These are phyloP conservation scores for Anniella stebbinsi DNA, from an alignment of 2,797 vertebrate species.

Conservation along the genomic window DNA sequence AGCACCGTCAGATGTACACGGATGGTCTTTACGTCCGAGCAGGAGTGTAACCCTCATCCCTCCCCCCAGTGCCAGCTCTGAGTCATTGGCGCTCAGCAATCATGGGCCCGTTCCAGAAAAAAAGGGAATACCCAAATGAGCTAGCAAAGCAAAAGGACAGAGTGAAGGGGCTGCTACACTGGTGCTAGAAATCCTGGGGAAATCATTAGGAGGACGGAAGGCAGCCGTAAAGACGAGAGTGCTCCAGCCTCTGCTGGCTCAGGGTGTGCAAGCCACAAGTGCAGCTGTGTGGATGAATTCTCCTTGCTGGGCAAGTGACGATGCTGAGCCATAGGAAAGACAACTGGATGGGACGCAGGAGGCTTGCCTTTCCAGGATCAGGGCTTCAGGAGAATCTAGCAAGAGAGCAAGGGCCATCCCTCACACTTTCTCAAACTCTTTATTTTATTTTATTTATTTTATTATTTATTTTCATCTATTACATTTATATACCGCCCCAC, in stretches of 20 bases:
- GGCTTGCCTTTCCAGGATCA: too few species aligned
- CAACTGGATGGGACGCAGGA: not conserved
- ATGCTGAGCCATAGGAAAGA: not conserved
- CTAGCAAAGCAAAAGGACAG: not conserved
- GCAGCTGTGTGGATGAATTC: not conserved
- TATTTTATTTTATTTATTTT: too few species aligned
- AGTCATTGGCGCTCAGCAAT: slow-evolving; percentile 50
- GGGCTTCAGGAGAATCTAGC: too few species aligned
- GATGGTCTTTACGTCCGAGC: not conserved
- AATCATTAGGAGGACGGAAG: not conserved
- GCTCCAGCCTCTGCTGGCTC: not conserved
- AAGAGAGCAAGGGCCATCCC: too few species aligned
- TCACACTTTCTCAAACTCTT: too few species aligned
- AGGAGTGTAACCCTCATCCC: slow-evolving; percentile 29
- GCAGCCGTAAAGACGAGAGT: not conserved
- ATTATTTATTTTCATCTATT: too few species aligned
- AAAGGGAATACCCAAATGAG: not conserved
- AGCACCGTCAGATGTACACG: not conserved
- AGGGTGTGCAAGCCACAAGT: too few species aligned
- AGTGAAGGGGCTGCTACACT: not conserved
- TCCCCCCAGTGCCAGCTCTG: slow-evolving; percentile 47
- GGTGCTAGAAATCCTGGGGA: slow-evolving; percentile 36
- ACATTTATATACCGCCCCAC: too few species aligned
- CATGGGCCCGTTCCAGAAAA: not conserved
- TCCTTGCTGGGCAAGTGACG: too few species aligned